A percentile compares a stretch with the other conserved stretches of the same genome.
Evolutionary conservation across 2,888 invertebrate species (phyloP).

Genomic region (Drosophila pseudotakahashii): DNA sequence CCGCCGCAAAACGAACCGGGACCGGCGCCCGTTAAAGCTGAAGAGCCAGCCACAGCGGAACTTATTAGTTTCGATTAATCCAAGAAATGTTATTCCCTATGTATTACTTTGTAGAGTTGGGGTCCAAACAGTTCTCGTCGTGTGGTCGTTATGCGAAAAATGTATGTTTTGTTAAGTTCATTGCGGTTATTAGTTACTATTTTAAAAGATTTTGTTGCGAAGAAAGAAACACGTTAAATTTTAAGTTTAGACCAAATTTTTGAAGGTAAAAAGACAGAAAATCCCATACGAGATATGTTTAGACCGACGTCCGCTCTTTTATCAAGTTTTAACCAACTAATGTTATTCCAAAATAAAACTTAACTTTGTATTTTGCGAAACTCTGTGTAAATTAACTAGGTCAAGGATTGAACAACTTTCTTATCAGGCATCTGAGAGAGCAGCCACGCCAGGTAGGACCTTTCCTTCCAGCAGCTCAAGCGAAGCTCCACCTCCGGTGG

Average conservation of each 20-base stretch:
- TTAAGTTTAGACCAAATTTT: slow-evolving; percentile 15
- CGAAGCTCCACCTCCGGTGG: slow-evolving; percentile 96
- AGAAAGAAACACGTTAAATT: slow-evolving; percentile 1
- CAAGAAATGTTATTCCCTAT: slow-evolving; percentile 4
- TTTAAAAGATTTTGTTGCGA: slow-evolving; percentile 8
- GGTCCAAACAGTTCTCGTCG: slow-evolving; percentile 20
- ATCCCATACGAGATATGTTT: slow-evolving; percentile 26
- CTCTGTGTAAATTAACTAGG: neutral
- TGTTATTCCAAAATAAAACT: slow-evolving; percentile 32
- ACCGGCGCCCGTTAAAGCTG: slow-evolving; percentile 75
- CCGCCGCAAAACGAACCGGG: slow-evolving; percentile 82
- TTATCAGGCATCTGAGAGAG: slow-evolving; percentile 85
- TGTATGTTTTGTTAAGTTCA: slow-evolving; percentile 2
- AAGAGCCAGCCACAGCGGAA: slow-evolving; percentile 89
- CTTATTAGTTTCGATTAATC: slow-evolving; percentile 92
- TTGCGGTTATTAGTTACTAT: slow-evolving; percentile 35
- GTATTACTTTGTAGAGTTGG: slow-evolving; percentile 15
- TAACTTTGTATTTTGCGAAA: slow-evolving; percentile 5
- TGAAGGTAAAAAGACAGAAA: slow-evolving; percentile 2
- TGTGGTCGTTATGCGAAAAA: slow-evolving; percentile 16
- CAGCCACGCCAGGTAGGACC: slow-evolving; percentile 93
- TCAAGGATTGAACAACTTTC: neutral
- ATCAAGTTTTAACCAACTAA: slow-evolving; percentile 34
- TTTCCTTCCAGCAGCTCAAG: slow-evolving; percentile 95
- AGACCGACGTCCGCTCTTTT: slow-evolving; percentile 12